A percentile compares a stretch with the other conserved stretches of the same genome.
Conservation (phyloP, 2,113 vertebrate species). For the Gallinago jamesoni region DNA sequence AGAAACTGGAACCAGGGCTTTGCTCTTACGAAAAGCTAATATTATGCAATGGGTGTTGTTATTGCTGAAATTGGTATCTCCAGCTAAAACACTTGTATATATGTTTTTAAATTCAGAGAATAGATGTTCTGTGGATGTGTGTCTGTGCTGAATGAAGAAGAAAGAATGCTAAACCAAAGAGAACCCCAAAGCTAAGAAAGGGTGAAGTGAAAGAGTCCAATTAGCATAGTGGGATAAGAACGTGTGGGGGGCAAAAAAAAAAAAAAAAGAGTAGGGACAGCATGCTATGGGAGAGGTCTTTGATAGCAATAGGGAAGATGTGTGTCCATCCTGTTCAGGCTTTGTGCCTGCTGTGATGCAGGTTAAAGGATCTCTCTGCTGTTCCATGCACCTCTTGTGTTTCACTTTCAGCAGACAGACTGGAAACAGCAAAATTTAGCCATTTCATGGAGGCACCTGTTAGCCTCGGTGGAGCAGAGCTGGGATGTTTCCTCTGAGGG, state of each 20-base stretch:
- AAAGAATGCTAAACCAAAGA: background rate
- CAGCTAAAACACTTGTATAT: background rate
- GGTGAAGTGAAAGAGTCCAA: background rate
- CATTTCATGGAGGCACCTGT: background rate
- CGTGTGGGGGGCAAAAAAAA: background rate
- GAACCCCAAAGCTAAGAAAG: background rate
- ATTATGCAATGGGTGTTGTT: background rate
- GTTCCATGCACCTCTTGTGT: background rate
- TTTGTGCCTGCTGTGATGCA: background rate
- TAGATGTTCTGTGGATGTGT: background rate
- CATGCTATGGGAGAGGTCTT: background rate
- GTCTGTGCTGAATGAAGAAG: background rate
- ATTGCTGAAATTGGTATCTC: background rate
- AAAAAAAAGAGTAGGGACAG: background rate
- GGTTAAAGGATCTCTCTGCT: background rate
- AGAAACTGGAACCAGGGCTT: background rate
- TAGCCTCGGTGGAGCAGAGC: background rate
- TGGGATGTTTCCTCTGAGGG: background rate
- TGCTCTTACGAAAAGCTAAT: background rate
- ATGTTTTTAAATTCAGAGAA: background rate
- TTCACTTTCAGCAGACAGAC: background rate
- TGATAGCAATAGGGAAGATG: background rate
- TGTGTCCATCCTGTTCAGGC: background rate
- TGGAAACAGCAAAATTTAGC: background rate
- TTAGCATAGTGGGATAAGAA: background rate